Conservation (phyloP, 2,797 vertebrate species). For the Cirrhinus mrigala region DNA sequence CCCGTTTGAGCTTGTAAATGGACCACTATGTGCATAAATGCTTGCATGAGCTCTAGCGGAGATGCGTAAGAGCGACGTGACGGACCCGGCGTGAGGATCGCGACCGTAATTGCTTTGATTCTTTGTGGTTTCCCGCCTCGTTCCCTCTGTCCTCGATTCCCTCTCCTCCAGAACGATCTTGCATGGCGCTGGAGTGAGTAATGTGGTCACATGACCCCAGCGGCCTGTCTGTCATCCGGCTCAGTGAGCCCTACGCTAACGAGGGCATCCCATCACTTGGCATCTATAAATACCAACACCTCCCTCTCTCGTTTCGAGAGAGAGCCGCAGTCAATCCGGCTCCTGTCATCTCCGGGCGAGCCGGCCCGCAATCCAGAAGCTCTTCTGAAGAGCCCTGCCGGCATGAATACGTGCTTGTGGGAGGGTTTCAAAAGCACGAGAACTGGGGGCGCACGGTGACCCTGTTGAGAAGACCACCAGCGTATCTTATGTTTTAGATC, state of each 20-base stretch:
- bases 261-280: constrained; percentile 81
- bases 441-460: neutral
- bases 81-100: neutral
- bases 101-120: constrained; percentile 14
- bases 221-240: constrained; percentile 77
- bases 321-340: constrained; percentile 59
- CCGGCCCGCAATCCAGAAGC: constrained; percentile 53
- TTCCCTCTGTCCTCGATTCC: constrained; percentile 40
- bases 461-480: constrained; percentile 13
- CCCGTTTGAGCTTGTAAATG: constrained; percentile 5
- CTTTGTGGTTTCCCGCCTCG: constrained; percentile 17
- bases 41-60: neutral
- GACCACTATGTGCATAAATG: neutral
- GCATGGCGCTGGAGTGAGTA: constrained; percentile 73
- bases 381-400: constrained; percentile 33
- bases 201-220: constrained; percentile 81
- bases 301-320: constrained; percentile 53
- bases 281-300: constrained; percentile 81
- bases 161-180: constrained; percentile 57
- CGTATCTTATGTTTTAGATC: neutral
- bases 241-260: constrained; percentile 77
- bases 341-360: constrained; percentile 56
- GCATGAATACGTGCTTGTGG: constrained; percentile 32
- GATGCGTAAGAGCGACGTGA: neutral
- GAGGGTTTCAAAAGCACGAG: neutral